Conservation (phyloP, 2,888 invertebrate species). For the Sepioteuthis lessoniana region DNA sequence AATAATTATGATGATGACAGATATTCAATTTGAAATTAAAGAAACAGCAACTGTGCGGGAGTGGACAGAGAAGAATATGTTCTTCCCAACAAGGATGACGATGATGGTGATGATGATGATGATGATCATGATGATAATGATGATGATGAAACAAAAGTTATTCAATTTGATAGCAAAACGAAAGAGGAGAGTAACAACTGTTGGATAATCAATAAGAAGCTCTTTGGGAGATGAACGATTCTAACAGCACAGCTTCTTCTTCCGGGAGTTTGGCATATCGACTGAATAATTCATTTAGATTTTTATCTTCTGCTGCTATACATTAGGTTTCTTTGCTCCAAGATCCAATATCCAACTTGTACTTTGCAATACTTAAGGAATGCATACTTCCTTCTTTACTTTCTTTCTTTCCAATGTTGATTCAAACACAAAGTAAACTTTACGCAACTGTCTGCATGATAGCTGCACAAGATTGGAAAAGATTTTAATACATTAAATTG, state of each 20-base stretch:
- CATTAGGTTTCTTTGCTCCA: neutral
- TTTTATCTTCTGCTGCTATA: conserved; percentile 6
- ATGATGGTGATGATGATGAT: neutral
- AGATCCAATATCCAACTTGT: conserved; percentile 20
- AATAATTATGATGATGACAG: neutral
- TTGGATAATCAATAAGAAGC: conserved; percentile 20
- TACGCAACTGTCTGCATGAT: neutral
- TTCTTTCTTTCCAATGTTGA: neutral
- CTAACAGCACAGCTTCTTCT: neutral
- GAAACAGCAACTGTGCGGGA: no score
- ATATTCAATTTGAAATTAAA: no score
- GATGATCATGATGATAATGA: neutral
- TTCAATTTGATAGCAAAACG: conserved; percentile 14
- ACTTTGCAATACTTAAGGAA: neutral
- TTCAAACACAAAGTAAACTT: neutral
- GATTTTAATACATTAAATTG: neutral
- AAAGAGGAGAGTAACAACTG: neutral
- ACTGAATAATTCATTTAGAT: conserved; percentile 33
- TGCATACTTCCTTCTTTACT: neutral
- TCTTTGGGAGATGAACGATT: neutral
- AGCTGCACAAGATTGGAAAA: neutral
- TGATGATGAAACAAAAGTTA: neutral
- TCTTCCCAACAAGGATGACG: neutral
- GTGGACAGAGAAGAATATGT: neutral
- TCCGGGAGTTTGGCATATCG: conserved; percentile 33